phyloP scores from a whole-genome alignment of 1,140 invertebrate species.

The Drosophila biarmipes region DNA sequence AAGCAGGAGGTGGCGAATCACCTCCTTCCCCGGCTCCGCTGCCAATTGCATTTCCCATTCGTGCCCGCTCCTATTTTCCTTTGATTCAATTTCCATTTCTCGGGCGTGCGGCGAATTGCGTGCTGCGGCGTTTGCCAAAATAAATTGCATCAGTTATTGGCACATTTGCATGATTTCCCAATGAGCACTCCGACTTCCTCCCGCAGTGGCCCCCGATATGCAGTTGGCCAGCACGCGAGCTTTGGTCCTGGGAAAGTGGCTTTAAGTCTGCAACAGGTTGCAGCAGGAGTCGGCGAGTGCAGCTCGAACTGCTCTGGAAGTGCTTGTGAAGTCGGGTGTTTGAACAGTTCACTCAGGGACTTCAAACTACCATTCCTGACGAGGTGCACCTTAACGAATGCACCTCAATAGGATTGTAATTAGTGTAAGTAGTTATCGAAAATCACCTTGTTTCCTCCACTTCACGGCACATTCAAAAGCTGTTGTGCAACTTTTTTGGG shows the following conservation, averaged over 20 bases:
- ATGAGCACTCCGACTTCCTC: constrained; percentile 14
- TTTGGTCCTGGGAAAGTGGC: constrained; percentile 7
- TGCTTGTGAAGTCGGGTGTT: neutral
- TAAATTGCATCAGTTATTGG: constrained; percentile 69
- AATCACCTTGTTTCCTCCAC: too few relatives aligned
- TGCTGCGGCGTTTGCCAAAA: constrained; percentile 43
- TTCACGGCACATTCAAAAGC: too few relatives aligned
- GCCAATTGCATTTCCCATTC: constrained; percentile 64
- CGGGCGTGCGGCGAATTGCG: constrained; percentile 50
- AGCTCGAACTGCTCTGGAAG: constrained; percentile 4
- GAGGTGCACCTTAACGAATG: constrained; percentile 3
- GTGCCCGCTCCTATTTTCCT: constrained; percentile 24
- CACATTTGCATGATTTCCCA: constrained; percentile 58
- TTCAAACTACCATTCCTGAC: neutral
- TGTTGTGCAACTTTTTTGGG: neutral
- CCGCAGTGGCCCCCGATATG: constrained; percentile 9
- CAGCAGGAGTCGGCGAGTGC: neutral
- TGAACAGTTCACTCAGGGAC: neutral
- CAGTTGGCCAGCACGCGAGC: constrained; percentile 65
- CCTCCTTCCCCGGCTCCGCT: constrained; percentile 30
- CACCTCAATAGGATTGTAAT: constrained; percentile 4
- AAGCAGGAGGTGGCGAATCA: constrained; percentile 16
- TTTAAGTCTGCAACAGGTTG: constrained; percentile 63
- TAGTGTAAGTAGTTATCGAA: too few relatives aligned
- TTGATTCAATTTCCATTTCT: constrained; percentile 52